Conservation (phyloP, 35 echinoderm and acorn worm species). For the Lytechinus variegatus region DNA sequence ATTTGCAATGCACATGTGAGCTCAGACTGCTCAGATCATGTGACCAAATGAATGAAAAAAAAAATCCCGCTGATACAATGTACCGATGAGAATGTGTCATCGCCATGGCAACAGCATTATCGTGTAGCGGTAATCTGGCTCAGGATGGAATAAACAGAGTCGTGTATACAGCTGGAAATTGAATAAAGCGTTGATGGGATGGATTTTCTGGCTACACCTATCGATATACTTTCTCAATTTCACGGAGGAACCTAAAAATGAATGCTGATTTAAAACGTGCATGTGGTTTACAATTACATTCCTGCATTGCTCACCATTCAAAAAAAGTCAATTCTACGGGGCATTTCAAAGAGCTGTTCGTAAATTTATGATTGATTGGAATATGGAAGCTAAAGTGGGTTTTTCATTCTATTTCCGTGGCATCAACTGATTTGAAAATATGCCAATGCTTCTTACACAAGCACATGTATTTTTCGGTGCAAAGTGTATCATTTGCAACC, state of each 20-base stretch:
- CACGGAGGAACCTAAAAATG: neutral
- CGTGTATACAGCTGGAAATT: neutral
- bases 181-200: neutral
- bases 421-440: too few relatives aligned
- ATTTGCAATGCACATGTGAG: neutral
- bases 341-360: too few relatives aligned
- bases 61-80: neutral
- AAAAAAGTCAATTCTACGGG: too few relatives aligned
- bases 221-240: neutral
- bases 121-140: neutral
- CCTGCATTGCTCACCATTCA: too few relatives aligned
- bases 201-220: neutral
- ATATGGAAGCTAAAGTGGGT: too few relatives aligned
- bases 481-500: too few relatives aligned
- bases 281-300: neutral
- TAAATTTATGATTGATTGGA: too few relatives aligned
- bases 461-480: too few relatives aligned
- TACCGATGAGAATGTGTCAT: neutral
- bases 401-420: too few relatives aligned
- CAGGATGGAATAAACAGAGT: neutral
- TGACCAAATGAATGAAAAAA: neutral
- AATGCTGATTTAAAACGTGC: neutral
- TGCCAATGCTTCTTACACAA: too few relatives aligned
- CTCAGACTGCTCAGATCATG: neutral
- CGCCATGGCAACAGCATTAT: neutral